phyloP scores from a whole-genome alignment of 1,140 invertebrate species.

The Akabosia matsudoensis region DNA sequence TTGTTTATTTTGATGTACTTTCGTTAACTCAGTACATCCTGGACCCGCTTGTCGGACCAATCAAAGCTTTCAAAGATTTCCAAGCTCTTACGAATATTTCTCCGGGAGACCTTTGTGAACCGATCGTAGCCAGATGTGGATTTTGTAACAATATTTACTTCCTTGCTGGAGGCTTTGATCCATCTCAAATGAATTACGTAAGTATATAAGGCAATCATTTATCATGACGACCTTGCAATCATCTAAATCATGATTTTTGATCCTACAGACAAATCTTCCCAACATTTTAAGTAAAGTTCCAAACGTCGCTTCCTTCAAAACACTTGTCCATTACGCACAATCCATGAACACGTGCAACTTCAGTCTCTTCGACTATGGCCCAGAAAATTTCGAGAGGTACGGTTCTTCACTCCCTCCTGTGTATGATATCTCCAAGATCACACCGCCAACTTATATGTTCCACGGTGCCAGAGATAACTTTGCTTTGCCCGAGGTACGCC shows the following conservation, averaged over 20 bases:
- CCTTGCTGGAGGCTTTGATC: background rate
- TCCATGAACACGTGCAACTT: background rate
- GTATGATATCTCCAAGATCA: background rate
- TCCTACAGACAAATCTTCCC: background rate
- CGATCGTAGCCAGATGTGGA: background rate
- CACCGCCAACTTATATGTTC: background rate
- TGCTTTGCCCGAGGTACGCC: background rate
- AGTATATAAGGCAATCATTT: background rate
- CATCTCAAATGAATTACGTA: slow-evolving; percentile 9
- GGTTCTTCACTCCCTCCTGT: background rate
- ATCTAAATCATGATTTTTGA: background rate
- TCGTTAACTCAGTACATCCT: background rate
- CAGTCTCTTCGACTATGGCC: background rate
- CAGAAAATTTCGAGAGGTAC: background rate
- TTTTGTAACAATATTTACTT: background rate
- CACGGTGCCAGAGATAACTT: background rate
- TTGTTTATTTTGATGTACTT: background rate
- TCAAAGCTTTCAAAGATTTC: background rate
- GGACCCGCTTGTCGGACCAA: background rate
- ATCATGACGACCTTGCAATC: background rate
- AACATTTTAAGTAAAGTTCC: background rate
- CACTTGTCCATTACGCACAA: background rate
- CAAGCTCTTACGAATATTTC: background rate
- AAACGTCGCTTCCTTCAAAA: background rate
- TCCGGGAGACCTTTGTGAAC: background rate